Evolutionary conservation across 2,113 vertebrate species (phyloP), one percentile per base, ranked within the genome.

Genomic region (Seriola dumerili): DNA sequence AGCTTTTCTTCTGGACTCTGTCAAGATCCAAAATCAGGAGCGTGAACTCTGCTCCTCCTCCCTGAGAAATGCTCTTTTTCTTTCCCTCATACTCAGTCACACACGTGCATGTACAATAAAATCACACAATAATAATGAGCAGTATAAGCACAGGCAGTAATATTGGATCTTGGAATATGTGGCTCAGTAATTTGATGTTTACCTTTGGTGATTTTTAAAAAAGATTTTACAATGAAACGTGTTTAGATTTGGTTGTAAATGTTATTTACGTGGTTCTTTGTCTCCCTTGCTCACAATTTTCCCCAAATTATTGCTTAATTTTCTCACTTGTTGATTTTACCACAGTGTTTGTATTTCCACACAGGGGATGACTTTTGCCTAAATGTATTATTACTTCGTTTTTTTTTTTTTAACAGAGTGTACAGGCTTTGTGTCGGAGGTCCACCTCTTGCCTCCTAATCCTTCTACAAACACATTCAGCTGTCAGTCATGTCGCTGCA

Each of bases 401-500:
- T 19, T 14, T 25, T 55, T 8, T 64, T 58, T 69, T 70, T 25
- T 36, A 14, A n/a, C 65, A 21, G 44, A 52, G 44, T 65, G 14
- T 3, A 44, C 1, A 2, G 19, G 4, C 54, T 75, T 72, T 67
- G 64, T 81, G 23, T 57, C 9, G 0, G 7, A 66, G 29, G 40
- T 75, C 59, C 3, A 25, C 21, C 29, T 54, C 32, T 32, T 23
- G 12, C 52, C 54, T 85, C 73, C 36, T 44, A 44, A 42, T 88
- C 72, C 23, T 72, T 83, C 1, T 75, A 1, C 61, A 86, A 88
- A 90, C 85, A 89, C 76, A 75, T 81, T 87, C n/a, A 62, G 62
- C 79, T 82, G 89, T 91, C 86, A 86, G 21, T 87, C 78, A 85
- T 17, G 65, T 80, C 54, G 87, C 52, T 75, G 86, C 1, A 2